Conservation (phyloP, 1,140 invertebrate species). For the Caenorhabditis elegans region WBcel235 BX284605.5:8604001-8604500, state of each 20-base stretch:
- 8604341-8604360: constrained; percentile 81
- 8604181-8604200: not conserved
- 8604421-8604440: constrained; percentile 73
- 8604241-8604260: constrained; percentile 77
- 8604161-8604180: constrained; percentile 64
- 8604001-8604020: constrained; percentile 87
- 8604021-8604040: constrained; percentile 86
- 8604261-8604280: constrained; percentile 80
- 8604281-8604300: constrained; percentile 83
- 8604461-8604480: constrained; percentile 79
- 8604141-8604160: constrained; percentile 71
- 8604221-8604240: constrained; percentile 82
- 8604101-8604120: constrained; percentile 81
- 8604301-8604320: constrained; percentile 83
- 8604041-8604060: constrained; percentile 83
- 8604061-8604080: constrained; percentile 77
- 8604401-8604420: constrained; percentile 47
- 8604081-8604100: constrained; percentile 81
- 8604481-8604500: constrained; percentile 75
- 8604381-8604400: constrained; percentile 66
- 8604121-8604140: constrained; percentile 81
- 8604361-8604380: constrained; percentile 73
- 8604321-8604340: constrained; percentile 79
- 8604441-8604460: constrained; percentile 76
- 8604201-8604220: constrained; percentile 79